Evolutionary conservation across 1,140 invertebrate species (phyloP), one percentile per base, ranked within the genome.

Genomic region (Uloborus diversus): DNA sequence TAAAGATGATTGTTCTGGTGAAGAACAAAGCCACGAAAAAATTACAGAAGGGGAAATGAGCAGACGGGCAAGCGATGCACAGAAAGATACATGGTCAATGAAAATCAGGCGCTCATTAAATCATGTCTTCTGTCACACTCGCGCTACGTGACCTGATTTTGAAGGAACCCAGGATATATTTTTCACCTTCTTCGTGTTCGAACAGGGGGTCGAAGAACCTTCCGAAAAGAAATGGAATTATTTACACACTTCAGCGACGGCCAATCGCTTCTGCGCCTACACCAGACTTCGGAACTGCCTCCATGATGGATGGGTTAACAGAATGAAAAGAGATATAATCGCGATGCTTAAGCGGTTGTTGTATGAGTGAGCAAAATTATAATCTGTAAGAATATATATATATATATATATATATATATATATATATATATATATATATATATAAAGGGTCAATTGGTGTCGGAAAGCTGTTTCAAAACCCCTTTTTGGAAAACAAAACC

Each of bases 91-190:
- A 73, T 73, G 69, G 69, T 73, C 69, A 73, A 73, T 70, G 69
- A 73, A 73, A 73, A 73, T 73, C 53, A 61, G 69, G 57, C 69
- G 33, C 35, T 73, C 69, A 73, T 73, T 73, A 73, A 73, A 73
- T 73, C 69, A 73, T 73, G 69, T 73, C 69, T 73, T 73, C 69
- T 73, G 69, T 73, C 69, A 73, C 56, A 73, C 69, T 73, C 69
- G 61, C 59, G 61, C 61, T 73, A 73, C 69, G 69, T 73, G 69
- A 73, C 69, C 32, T 4, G 69, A 23, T 32, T 61, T 27, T 49
- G 17, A 37, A 61, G 30, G 35, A 28, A n/a, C 53, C 35, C 35
- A n/a, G 56, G 32, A 35, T 73, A 30, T 51, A 69, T 69, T 69
- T 69, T 69, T 69, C 66, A 69, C 35, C 42, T 47, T 49, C 42